Evolutionary conservation across 2,797 vertebrate genomes (phyloP).

Genomic region (Sphenopsis melanotis): DNA sequence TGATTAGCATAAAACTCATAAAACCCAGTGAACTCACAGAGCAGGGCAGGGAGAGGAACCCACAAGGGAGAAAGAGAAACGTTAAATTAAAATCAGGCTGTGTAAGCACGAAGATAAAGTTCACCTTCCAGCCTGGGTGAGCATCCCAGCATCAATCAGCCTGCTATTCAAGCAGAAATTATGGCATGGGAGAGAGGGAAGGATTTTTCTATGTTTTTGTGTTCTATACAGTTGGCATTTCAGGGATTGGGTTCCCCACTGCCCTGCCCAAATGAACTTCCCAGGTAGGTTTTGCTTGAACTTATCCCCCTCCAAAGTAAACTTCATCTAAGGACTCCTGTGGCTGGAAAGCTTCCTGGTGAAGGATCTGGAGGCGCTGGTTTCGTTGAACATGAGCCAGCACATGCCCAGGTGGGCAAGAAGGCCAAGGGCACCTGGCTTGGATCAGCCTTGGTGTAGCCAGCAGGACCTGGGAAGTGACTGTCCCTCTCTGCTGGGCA

Average conservation of each 20-base stretch:
- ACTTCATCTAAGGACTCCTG: neutral
- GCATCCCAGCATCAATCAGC: neutral
- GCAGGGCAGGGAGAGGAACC: neutral
- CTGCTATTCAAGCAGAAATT: neutral
- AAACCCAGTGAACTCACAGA: neutral
- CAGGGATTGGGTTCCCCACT: neutral
- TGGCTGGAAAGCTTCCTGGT: neutral
- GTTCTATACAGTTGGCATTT: neutral
- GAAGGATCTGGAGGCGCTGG: neutral
- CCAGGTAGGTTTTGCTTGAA: neutral
- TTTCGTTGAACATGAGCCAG: neutral
- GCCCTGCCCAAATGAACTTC: neutral
- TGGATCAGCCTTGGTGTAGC: fast-evolving
- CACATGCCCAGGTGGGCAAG: fast-evolving
- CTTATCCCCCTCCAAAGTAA: neutral
- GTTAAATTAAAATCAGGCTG: constrained; percentile 27
- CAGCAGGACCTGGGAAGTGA: neutral
- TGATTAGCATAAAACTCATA: constrained; percentile 24
- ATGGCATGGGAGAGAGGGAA: neutral
- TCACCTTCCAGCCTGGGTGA: constrained; percentile 15
- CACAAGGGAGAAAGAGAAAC: neutral
- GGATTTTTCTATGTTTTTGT: fast-evolving
- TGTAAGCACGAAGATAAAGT: neutral
- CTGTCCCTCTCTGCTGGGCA: too few species aligned
- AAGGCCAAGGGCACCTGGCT: neutral